Evolutionary conservation across 2,888 invertebrate genomes (phyloP), one percentile per base, ranked within the genome.

Genomic region (Meghimatium bilineatum): DNA sequence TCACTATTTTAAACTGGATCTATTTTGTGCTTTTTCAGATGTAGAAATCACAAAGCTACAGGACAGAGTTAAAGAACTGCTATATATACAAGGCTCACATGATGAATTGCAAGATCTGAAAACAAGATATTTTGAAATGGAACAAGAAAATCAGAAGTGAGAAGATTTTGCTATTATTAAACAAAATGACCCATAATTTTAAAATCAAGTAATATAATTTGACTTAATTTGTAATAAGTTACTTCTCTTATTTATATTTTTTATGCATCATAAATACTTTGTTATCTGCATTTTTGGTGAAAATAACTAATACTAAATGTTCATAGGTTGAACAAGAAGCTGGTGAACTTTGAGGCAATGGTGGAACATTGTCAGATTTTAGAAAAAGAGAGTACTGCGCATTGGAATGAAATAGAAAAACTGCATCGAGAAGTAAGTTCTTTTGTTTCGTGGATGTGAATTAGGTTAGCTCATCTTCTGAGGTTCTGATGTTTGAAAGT

Each of bases 91-190:
- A 44, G 83, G 79, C 63, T 36, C 78, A 0, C 44, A 79, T 34
- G 91, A 91, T 85, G 90, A 90, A 76, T 82, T 90, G 17, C 88
- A 89, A 20, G 76, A 85, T 38, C 79, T 91, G 36, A 83, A 86
- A 44, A 38, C 80, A 38, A 88, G 88, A 75, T 86, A 88, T 38
- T 86, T 88, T 66, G 86, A 87, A 26, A 83, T 89, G 34, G 85
- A 86, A 66, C 83, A 80, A 17, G 89, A 89, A 60, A 72, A 87
- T 14, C 75, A 76, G 23, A 88, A 86, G 91, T 90, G 72, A 63
- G 88, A 60, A 38, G 20, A 12, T 56, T 23, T 17, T 49, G 49
- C 17, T 49, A 12, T 17, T 12, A 49, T 49, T 8, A 49, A 49
- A 56, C 23, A 56, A 56, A 56, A 56, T 56, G 56, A 56, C n/a